Evolutionary conservation across 1,140 invertebrate species (phyloP).

Genomic region (Dryas iulia): DNA sequence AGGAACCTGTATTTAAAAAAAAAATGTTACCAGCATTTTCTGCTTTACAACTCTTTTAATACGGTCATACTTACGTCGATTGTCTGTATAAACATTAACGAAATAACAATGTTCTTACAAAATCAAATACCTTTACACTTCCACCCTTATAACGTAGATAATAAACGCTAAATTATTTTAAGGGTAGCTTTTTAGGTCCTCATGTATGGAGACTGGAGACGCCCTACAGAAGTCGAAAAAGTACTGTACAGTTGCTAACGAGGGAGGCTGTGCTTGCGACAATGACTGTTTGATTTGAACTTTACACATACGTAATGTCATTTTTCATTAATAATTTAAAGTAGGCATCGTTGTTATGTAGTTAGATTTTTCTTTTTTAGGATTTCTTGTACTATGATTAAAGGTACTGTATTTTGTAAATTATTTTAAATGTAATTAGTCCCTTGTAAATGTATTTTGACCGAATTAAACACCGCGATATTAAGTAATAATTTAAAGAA

Average conservation of each 20-base stretch:
- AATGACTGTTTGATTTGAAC: conserved; percentile 11
- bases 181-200: conserved; percentile 35
- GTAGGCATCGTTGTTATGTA: background rate
- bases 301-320: conserved; percentile 5
- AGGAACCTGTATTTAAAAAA: background rate
- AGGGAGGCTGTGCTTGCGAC: conserved; percentile 58
- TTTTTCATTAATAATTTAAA: background rate
- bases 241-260: conserved; percentile 66
- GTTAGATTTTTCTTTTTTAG: background rate
- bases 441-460: no score
- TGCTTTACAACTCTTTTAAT: conserved; percentile 35
- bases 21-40: conserved; percentile 33
- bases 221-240: conserved; percentile 70
- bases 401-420: background rate
- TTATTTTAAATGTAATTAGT: no score
- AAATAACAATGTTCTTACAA: conserved; percentile 28
- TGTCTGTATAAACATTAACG: conserved; percentile 21
- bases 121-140: conserved; percentile 37
- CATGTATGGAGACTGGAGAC: conserved; percentile 57
- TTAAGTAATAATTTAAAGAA: background rate
- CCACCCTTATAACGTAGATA: conserved; percentile 42
- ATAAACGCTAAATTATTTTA: conserved; percentile 42
- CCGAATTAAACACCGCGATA: background rate
- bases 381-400: background rate
- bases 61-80: conserved; percentile 21